Evolutionary conservation across 2,797 vertebrate species (phyloP).

Genomic region (Poeciliopsis paucimaculata): DNA sequence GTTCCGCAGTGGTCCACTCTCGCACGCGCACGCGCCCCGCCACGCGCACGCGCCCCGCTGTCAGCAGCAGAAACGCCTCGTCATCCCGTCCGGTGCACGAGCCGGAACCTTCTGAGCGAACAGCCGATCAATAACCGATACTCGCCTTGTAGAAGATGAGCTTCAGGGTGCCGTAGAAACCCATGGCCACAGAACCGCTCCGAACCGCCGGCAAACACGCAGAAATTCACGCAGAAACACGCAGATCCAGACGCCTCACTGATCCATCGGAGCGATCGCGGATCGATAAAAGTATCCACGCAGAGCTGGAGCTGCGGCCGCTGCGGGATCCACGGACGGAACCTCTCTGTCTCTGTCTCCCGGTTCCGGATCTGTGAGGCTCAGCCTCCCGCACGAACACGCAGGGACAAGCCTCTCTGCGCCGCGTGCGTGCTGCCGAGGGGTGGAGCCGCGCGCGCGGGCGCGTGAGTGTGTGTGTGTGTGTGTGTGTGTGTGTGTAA

Average conservation of each 20-base stretch:
- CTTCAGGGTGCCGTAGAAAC: conserved; percentile 95
- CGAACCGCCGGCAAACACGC: background rate
- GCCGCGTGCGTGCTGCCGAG: conserved; percentile 15
- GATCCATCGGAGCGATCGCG: conserved; percentile 29
- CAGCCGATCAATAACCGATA: conserved; percentile 48
- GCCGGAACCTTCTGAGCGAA: conserved; percentile 8
- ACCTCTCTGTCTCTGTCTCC: background rate
- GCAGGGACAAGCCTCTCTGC: conserved; percentile 87
- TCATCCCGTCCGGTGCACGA: conserved; percentile 53
- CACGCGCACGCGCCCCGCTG: conserved; percentile 40
- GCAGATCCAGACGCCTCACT: conserved; percentile 22
- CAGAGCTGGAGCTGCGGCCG: conserved; percentile 1
- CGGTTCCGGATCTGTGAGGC: conserved; percentile 3
- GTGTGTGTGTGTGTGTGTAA: background rate
- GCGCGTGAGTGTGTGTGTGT: background rate
- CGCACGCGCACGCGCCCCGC: background rate
- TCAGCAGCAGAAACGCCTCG: conserved; percentile 65
- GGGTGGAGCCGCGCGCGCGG: conserved; percentile 21
- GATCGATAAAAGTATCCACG: conserved; percentile 18
- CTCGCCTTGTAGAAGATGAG: conserved; percentile 97
- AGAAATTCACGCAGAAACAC: background rate
- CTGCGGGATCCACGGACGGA: conserved; percentile 24
- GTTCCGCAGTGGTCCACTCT: conserved; percentile 66
- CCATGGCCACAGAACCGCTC: conserved; percentile 77
- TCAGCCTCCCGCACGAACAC: conserved; percentile 77